Evolutionary conservation across 1,140 invertebrate species (phyloP).

Genomic region (Drosophila paulistorum): DNA sequence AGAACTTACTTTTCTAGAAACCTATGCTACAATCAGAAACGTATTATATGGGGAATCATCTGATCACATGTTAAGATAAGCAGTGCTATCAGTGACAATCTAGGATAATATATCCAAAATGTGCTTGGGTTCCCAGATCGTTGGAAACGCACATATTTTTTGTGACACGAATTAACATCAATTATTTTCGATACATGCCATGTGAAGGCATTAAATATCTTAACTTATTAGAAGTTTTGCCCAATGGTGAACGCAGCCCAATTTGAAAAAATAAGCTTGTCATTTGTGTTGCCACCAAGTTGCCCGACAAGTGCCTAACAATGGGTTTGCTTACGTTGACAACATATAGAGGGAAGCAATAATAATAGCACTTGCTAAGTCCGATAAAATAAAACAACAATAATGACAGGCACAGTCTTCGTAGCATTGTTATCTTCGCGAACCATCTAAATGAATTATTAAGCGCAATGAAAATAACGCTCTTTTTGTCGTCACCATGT

Average conservation of each 20-base stretch:
- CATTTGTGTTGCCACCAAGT: slow-evolving; percentile 32
- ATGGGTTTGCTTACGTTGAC: slow-evolving; percentile 32
- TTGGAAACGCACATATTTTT: slow-evolving; percentile 30
- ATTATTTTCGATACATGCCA: slow-evolving; percentile 69
- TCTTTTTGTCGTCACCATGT: slow-evolving; percentile 73
- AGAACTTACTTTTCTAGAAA: no score
- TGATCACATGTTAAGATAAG: slow-evolving; percentile 10
- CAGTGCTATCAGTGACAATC: slow-evolving; percentile 16
- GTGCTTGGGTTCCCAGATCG: slow-evolving; percentile 61
- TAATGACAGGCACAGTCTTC: slow-evolving; percentile 77
- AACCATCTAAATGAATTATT: slow-evolving; percentile 83
- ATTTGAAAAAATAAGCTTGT: slow-evolving; percentile 35
- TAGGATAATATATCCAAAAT: slow-evolving; percentile 32
- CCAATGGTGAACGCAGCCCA: slow-evolving; percentile 47
- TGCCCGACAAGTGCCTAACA: slow-evolving; percentile 20
- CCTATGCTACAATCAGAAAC: not conserved
- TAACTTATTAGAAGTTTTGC: slow-evolving; percentile 37
- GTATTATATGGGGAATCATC: not conserved
- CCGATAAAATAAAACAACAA: slow-evolving; percentile 48
- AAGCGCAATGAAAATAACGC: slow-evolving; percentile 82
- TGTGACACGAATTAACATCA: slow-evolving; percentile 64
- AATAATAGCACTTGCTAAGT: slow-evolving; percentile 46
- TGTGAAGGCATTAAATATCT: slow-evolving; percentile 1
- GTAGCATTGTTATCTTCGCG: slow-evolving; percentile 70
- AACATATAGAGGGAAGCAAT: slow-evolving; percentile 52